A percentile compares a stretch with the other conserved stretches of the same genome.
Evolutionary conservation across 2,888 invertebrate genomes (phyloP).

Genomic region (Diarsia brunnea): DNA sequence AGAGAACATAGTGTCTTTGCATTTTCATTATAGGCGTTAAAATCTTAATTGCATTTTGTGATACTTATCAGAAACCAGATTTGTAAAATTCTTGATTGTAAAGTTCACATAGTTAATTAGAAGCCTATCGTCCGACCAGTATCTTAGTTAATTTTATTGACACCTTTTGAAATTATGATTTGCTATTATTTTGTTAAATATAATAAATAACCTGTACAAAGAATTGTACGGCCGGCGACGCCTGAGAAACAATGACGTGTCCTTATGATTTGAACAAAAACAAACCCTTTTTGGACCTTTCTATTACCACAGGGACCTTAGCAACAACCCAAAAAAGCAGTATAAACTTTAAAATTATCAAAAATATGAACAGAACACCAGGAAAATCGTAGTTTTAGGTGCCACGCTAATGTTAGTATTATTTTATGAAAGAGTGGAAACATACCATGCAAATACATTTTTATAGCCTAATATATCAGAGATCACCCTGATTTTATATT

Average conservation of each 20-base stretch:
- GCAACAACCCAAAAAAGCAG: neutral
- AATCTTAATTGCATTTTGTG: constrained; percentile 5
- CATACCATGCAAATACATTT: constrained; percentile 80
- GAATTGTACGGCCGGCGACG: constrained; percentile 59
- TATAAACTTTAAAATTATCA: neutral
- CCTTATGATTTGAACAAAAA: constrained; percentile 62
- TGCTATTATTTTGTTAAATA: neutral
- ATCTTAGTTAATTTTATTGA: neutral
- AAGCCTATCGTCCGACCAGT: neutral
- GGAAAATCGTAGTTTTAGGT: constrained; percentile 21
- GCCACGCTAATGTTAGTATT: constrained; percentile 54
- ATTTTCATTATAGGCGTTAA: too few species aligned
- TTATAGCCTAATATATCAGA: constrained; percentile 62
- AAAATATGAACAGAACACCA: constrained; percentile 7
- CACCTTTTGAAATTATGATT: neutral
- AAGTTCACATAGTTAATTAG: too few species aligned
- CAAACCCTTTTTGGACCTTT: neutral
- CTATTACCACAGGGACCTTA: neutral
- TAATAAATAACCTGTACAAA: constrained; percentile 61
- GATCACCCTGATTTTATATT: constrained; percentile 57
- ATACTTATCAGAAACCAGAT: constrained; percentile 1
- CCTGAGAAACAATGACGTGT: constrained; percentile 81
- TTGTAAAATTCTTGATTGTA: neutral
- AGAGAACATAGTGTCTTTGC: too few species aligned
- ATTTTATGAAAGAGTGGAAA: constrained; percentile 55